Evolutionary conservation across 1,140 invertebrate genomes (phyloP).

Genomic region (Neodiprion fabricii): DNA sequence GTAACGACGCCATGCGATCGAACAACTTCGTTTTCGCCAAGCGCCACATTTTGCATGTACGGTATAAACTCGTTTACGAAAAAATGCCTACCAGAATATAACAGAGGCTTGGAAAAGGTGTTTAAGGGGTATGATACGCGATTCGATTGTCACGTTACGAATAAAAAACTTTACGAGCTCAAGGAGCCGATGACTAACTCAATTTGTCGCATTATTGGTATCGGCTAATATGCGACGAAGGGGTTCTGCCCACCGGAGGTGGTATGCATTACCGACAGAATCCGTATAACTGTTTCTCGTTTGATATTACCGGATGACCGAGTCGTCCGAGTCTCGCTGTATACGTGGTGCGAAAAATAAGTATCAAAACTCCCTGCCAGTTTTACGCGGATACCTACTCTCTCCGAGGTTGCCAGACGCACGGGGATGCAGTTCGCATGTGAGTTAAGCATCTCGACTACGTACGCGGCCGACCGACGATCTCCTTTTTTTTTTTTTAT

Average conservation of each 20-base stretch:
- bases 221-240: slow-evolving; percentile 62
- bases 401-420: too few relatives aligned
- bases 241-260: slow-evolving; percentile 46
- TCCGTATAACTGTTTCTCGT: slow-evolving; percentile 58
- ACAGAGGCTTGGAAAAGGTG: too few relatives aligned
- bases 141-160: not conserved
- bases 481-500: not conserved
- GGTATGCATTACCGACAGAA: slow-evolving; percentile 59
- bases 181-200: slow-evolving; percentile 53
- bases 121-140: not conserved
- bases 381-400: too few relatives aligned
- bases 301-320: slow-evolving; percentile 56
- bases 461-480: not conserved
- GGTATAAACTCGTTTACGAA: too few relatives aligned
- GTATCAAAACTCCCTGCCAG: not conserved
- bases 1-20: not conserved
- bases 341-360: not conserved
- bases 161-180: slow-evolving; percentile 31
- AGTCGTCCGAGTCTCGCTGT: not conserved
- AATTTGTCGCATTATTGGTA: slow-evolving; percentile 64
- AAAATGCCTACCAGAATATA: too few relatives aligned
- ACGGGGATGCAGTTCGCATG: too few relatives aligned
- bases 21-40: not conserved
- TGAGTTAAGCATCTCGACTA: too few relatives aligned
- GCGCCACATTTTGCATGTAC: not conserved